phyloP scores from a whole-genome alignment of 2,113 vertebrate species.

The Hymenochirus boettgeri region DNA sequence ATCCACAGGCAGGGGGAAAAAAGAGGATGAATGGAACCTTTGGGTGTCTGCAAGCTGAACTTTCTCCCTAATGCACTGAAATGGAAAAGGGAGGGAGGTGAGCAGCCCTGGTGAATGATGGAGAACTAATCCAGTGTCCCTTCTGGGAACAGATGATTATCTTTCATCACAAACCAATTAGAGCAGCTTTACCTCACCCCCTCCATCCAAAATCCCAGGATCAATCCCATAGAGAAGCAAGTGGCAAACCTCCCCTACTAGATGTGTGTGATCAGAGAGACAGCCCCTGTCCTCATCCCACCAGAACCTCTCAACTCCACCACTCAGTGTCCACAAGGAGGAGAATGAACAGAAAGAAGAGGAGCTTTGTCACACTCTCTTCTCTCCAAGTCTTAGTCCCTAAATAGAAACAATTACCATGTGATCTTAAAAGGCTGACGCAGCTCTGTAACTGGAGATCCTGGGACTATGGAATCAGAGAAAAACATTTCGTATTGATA shows the following conservation, averaged over 20 bases:
- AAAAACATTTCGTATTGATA: conserved; percentile 57
- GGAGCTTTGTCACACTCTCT: conserved; percentile 53
- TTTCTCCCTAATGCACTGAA: conserved; percentile 48
- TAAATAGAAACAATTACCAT: conserved; percentile 75
- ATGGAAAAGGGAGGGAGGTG: conserved; percentile 50
- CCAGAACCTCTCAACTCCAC: conserved; percentile 38
- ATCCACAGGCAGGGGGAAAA: background rate
- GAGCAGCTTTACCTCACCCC: conserved; percentile 59
- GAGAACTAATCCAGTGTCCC: conserved; percentile 63
- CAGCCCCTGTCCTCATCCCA: conserved; percentile 50
- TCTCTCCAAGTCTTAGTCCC: conserved; percentile 59
- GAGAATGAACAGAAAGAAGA: conserved; percentile 27
- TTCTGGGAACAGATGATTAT: conserved; percentile 70
- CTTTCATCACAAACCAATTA: conserved; percentile 87
- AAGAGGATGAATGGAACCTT: conserved; percentile 38
- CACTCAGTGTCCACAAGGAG: conserved; percentile 43
- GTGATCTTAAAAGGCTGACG: conserved; percentile 69
- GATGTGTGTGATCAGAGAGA: conserved; percentile 45
- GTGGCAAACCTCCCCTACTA: conserved; percentile 30
- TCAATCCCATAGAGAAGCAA: conserved; percentile 51
- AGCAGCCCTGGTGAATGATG: conserved; percentile 47
- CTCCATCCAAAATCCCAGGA: conserved; percentile 32
- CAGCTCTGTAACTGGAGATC: conserved; percentile 73
- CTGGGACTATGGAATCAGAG: conserved; percentile 56
- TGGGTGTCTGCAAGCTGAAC: conserved; percentile 35